Percentiles rank a stretch among this genome's conserved stretches.
phyloP scores from a whole-genome alignment of 2,797 vertebrate species.

The Spheniscus humboldti region DNA sequence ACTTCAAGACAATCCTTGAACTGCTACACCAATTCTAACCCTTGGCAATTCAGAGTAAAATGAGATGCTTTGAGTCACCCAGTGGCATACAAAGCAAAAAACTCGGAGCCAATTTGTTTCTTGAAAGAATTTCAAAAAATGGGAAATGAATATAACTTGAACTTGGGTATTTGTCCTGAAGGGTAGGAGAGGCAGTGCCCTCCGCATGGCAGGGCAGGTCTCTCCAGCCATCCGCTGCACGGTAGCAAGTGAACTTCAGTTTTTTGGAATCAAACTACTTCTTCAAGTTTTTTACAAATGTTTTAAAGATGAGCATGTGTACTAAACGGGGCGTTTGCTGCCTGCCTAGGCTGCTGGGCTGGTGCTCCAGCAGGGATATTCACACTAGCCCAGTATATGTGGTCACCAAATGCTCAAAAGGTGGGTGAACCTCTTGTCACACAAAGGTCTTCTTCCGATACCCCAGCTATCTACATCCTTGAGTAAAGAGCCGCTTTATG shows the following conservation, averaged over 20 bases:
- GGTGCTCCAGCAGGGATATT: background rate
- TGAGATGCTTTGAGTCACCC: background rate
- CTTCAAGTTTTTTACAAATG: background rate
- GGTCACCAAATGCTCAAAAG: background rate
- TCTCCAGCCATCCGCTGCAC: background rate
- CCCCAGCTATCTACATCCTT: background rate
- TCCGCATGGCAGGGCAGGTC: background rate
- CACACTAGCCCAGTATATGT: rapidly evolving
- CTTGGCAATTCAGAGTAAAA: background rate
- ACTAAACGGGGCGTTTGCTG: background rate
- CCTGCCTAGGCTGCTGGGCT: rapidly evolving
- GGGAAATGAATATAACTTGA: background rate
- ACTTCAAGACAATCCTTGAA: background rate
- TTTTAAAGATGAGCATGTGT: background rate
- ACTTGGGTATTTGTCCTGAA: background rate
- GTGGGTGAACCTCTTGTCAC: background rate
- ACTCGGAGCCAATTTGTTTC: background rate
- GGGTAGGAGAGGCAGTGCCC: background rate
- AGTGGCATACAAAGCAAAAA: background rate
- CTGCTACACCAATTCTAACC: background rate
- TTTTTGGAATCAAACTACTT: background rate
- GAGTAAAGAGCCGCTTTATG: background rate
- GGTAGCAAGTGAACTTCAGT: background rate
- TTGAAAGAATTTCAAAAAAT: background rate
- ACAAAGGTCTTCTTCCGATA: background rate